phyloP scores from a whole-genome alignment of 2,888 invertebrate genomes.

The Panopea generosa region DNA sequence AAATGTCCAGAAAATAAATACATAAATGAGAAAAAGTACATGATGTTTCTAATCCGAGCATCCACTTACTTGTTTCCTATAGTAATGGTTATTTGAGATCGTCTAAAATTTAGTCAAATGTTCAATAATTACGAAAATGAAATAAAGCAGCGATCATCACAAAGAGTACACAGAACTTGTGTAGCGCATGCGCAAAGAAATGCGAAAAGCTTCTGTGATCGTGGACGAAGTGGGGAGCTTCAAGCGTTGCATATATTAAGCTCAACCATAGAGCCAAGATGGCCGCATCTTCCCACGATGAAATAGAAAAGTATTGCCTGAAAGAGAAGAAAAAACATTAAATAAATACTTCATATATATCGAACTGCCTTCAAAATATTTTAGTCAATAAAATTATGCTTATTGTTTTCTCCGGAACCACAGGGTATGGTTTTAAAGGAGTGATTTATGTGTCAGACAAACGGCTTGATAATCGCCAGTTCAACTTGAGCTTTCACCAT shows the following conservation, averaged over 20 bases:
- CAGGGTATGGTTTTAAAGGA: too few species aligned
- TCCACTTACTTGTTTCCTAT: too few species aligned
- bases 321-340: too few species aligned
- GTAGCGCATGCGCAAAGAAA: constrained; percentile 73
- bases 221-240: constrained; percentile 76
- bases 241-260: constrained; percentile 71
- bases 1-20: too few species aligned
- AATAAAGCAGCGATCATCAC: constrained; percentile 74
- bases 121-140: constrained; percentile 68
- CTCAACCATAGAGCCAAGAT: constrained; percentile 70
- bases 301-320: constrained; percentile 72
- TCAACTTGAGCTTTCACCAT: too few species aligned
- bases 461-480: too few species aligned
- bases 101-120: constrained; percentile 2
- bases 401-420: too few species aligned
- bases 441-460: too few species aligned
- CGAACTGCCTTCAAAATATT: not conserved
- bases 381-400: too few species aligned
- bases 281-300: constrained; percentile 74
- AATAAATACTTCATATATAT: not conserved
- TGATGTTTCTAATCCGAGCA: too few species aligned
- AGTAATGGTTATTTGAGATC: too few species aligned
- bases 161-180: constrained; percentile 76
- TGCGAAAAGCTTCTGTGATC: constrained; percentile 68
- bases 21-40: too few species aligned